Evolutionary conservation across 2,888 invertebrate genomes (phyloP), one percentile per base, ranked within the genome.

Genomic region (Atrina japonica): DNA sequence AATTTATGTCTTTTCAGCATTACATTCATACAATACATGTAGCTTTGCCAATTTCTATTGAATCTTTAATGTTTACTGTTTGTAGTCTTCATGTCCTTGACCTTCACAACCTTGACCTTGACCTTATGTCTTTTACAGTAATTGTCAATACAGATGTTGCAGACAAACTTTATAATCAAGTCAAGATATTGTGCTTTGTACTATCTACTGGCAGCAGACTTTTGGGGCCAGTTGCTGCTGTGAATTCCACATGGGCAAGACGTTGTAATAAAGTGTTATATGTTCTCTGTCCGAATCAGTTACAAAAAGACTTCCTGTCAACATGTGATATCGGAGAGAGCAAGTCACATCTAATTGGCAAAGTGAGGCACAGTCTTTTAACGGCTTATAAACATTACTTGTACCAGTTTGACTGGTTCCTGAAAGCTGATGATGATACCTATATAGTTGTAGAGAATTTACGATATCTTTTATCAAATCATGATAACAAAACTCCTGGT

Each of bases 391-490:
- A 95, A 80, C 92, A 97, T 63, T 84, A 97, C 88, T 91, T 94
- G 60, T 93, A 97, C 80, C 93, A 97, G 63, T 96, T 95, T 2
- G 98, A 98, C 91, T 98, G 97, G 97, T 97, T 99, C 89, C 92
- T 98, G 82, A 99, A 99, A 91, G 98, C 98, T 18, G 98, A 99
- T 86, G 98, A 98, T 90, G 98, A 99, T 88, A 98, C 98, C 93
- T 98, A 97, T 90, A 96, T 98, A 29, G 93, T 99, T 30, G 93
- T 99, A 52, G 99, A 99, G 91, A 99, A 99, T 91, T 92, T 99
- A 53, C 93, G 98, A 21, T 96, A 95, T 86, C 94, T 98, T 94
- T 90, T 98, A 29, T 93, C 94, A 30, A 93, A 94, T 0, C 93
- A 96, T 86, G 93, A 94, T 81, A 92, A 95, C 0, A 92, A 92